A percentile compares a stretch with the other conserved stretches of the same genome.
Evolutionary conservation across 2,888 invertebrate genomes (phyloP).

Genomic region (Congeria kusceri): DNA sequence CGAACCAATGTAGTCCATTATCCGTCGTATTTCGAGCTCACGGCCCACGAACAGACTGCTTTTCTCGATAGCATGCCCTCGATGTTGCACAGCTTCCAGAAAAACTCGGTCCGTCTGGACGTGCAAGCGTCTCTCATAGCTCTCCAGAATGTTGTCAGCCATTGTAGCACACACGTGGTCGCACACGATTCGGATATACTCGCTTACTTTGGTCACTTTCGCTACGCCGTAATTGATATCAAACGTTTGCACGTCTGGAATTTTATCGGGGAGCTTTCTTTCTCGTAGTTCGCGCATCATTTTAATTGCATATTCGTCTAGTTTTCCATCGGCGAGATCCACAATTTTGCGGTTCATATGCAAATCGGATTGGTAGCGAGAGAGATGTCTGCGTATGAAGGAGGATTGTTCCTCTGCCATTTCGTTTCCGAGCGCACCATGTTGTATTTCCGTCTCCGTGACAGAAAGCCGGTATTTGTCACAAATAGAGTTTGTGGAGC

Average conservation of each 20-base stretch:
- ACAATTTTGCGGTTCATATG: slow-evolving; percentile 51
- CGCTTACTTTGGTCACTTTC: slow-evolving; percentile 6
- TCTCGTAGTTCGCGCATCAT: slow-evolving; percentile 46
- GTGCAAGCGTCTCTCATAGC: slow-evolving; percentile 51
- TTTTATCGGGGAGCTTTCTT: slow-evolving; percentile 22
- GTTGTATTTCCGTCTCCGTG: slow-evolving; percentile 56
- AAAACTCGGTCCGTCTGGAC: slow-evolving; percentile 51
- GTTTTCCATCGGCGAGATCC: slow-evolving; percentile 32
- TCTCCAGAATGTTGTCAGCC: slow-evolving; percentile 37
- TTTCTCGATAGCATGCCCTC: slow-evolving; percentile 51
- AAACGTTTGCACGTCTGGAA: slow-evolving; percentile 16
- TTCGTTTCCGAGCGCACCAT: slow-evolving; percentile 48
- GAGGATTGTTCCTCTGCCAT: slow-evolving; percentile 24
- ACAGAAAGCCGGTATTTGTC: slow-evolving; percentile 59
- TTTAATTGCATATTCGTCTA: slow-evolving; percentile 50
- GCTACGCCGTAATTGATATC: slow-evolving; percentile 37
- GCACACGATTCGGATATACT: slow-evolving; percentile 36
- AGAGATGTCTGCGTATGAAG: slow-evolving; percentile 46
- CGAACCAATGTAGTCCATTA: slow-evolving; percentile 32
- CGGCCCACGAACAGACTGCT: slow-evolving; percentile 54
- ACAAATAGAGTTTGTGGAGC: slow-evolving; percentile 25
- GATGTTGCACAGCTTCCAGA: slow-evolving; percentile 53
- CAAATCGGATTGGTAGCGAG: slow-evolving; percentile 31
- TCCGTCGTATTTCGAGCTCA: slow-evolving; percentile 42
- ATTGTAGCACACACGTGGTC: slow-evolving; percentile 49